Evolutionary conservation across 2,113 vertebrate genomes (phyloP).

Genomic region (Poecile atricapillus): DNA sequence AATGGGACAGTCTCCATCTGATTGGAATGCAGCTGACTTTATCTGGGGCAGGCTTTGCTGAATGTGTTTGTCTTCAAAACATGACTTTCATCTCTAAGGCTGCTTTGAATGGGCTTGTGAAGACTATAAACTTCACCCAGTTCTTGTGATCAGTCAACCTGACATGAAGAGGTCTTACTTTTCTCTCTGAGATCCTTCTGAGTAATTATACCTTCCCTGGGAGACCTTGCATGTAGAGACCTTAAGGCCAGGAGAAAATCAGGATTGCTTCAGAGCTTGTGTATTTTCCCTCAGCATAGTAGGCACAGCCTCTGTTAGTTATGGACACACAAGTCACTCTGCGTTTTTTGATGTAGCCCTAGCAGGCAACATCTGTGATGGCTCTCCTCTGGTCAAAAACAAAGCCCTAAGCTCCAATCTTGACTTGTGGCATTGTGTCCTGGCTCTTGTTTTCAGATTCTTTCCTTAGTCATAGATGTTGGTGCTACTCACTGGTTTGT

Average conservation of each 20-base stretch:
- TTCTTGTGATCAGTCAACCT: background rate
- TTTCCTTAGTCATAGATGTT: background rate
- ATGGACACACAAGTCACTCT: background rate
- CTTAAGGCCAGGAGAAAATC: background rate
- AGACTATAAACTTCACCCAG: background rate
- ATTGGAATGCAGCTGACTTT: background rate
- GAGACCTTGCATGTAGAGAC: background rate
- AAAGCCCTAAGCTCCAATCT: background rate
- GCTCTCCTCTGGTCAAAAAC: background rate
- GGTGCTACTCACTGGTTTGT: background rate
- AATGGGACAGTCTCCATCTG: background rate
- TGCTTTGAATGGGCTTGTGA: background rate
- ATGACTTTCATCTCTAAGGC: background rate
- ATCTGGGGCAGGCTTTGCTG: background rate
- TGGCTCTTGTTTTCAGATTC: background rate
- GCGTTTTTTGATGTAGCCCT: background rate
- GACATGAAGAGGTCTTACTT: background rate
- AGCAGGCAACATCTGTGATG: background rate
- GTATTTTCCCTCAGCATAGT: background rate
- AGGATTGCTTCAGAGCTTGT: background rate
- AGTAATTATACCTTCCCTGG: background rate
- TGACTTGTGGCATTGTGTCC: background rate
- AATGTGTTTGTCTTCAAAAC: background rate
- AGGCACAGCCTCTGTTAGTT: background rate
- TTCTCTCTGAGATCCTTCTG: background rate